Conservation (phyloP, 2,797 vertebrate genomes). For the Florisuga fusca region DNA sequence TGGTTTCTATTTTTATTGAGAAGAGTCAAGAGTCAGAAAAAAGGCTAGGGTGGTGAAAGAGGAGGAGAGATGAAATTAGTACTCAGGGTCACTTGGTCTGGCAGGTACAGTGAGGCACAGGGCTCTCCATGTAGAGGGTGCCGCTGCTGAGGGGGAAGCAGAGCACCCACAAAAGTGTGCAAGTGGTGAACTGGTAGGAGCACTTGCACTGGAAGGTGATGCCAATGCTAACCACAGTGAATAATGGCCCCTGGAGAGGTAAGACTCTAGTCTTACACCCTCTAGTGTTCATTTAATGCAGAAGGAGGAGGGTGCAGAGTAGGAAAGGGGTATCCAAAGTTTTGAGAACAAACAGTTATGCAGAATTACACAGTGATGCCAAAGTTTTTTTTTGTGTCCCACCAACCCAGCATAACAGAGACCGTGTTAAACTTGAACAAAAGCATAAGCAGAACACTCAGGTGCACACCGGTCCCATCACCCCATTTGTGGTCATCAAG, state of each 20-base stretch:
- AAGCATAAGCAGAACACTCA: background rate
- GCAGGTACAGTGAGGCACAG: background rate
- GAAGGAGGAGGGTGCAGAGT: background rate
- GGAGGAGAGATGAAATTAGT: background rate
- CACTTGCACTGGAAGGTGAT: rapidly evolving
- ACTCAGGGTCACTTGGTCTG: background rate
- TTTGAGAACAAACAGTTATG: background rate
- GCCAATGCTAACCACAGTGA: background rate
- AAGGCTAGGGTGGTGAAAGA: background rate
- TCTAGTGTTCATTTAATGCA: background rate
- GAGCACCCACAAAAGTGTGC: background rate
- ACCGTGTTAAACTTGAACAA: background rate
- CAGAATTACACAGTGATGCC: background rate
- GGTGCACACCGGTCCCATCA: background rate
- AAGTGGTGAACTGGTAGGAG: background rate
- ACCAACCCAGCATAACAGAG: background rate
- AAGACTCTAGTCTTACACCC: background rate
- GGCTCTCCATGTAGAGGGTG: background rate
- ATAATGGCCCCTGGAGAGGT: background rate
- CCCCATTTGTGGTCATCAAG: background rate
- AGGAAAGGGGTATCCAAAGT: background rate
- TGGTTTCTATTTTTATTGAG: background rate
- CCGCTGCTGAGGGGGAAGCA: background rate
- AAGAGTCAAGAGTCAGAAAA: background rate
- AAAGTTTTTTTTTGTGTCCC: background rate